These are phyloP conservation scores for Falco berigora DNA, from an alignment of 2,797 vertebrate genomes.

Conservation along the genomic window DNA sequence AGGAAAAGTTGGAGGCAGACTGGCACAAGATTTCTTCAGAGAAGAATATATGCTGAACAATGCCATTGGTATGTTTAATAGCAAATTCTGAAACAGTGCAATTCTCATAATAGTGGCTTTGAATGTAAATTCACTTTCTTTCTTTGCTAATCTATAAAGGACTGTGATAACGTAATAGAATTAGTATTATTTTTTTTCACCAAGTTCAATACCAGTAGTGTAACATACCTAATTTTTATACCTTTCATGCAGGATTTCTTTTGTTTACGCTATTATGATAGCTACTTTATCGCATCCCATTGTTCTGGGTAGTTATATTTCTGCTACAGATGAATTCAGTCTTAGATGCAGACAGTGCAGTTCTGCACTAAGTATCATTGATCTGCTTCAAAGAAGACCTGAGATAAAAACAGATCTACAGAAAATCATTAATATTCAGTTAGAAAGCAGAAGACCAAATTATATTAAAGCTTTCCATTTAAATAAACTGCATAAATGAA, in stretches of 20 bases:
- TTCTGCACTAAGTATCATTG: neutral
- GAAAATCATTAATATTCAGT: neutral
- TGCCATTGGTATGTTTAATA: constrained; percentile 77
- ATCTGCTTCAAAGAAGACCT: neutral
- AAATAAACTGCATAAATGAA: neutral
- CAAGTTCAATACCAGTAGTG: neutral
- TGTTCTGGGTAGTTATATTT: neutral
- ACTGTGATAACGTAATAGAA: neutral
- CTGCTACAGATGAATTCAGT: neutral
- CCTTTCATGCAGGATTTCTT: neutral
- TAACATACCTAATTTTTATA: neutral
- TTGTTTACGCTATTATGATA: neutral
- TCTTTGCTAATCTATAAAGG: neutral
- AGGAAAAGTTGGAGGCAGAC: constrained; percentile 68
- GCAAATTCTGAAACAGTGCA: neutral
- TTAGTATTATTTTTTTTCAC: neutral
- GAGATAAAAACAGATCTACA: neutral
- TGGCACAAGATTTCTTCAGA: constrained; percentile 82
- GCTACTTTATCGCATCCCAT: neutral
- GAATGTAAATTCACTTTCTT: neutral
- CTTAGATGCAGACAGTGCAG: neutral
- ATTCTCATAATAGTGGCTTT: neutral
- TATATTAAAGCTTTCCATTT: neutral
- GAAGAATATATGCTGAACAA: constrained; percentile 89
- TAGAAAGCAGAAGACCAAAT: neutral